Evolutionary conservation across 1,140 invertebrate genomes (phyloP), one percentile per base, ranked within the genome.

Genomic region (Tetramorium alpestre): DNA sequence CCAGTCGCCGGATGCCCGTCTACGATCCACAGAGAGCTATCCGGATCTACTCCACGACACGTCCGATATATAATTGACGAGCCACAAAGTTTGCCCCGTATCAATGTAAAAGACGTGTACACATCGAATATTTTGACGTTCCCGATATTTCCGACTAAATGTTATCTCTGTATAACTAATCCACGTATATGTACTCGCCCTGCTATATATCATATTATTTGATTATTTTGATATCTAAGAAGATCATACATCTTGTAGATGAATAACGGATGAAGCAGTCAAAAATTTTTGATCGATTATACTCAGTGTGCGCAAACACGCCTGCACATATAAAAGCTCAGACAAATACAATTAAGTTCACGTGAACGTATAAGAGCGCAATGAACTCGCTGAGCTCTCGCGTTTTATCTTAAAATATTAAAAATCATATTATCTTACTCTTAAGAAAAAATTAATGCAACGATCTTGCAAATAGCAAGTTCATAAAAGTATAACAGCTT

Each of bases 1-100:
- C 65, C 88, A 88, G 88, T 90, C 90, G 60, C 70, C 82, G 80
- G 75, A 89, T 84, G 77, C 41, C 69, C 77, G 64, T 73, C 64
- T 72, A 58, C 75, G 81, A 58, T 78, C 60, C 60, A 33, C 62
- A 33, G 62, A 77, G 76, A 67, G 49, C 69, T 25, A 69, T 75
- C 44, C 58, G 47, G 64, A 28, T 69, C 44, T 41, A 81, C n/a
- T 44, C 38, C 16, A 51, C 85, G 16, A 33, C 56, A 69, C 7
- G 33, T 62, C 72, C 44, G 51, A 56, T 62, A 47, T 86, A 75
- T 87, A 88, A 88, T 87, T 72, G 85, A 77, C 70, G 70, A 82
- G 54, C 47, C 56, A 16, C 33, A 11, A 58, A 67, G 22, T 64
- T 65, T 41, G 0, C 60, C 33, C 18, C 64, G 54, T 67, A 49